These are phyloP conservation scores for Drosophila seguyi DNA, from an alignment of 1,140 invertebrate genomes.

Conservation along the genomic window DNA sequence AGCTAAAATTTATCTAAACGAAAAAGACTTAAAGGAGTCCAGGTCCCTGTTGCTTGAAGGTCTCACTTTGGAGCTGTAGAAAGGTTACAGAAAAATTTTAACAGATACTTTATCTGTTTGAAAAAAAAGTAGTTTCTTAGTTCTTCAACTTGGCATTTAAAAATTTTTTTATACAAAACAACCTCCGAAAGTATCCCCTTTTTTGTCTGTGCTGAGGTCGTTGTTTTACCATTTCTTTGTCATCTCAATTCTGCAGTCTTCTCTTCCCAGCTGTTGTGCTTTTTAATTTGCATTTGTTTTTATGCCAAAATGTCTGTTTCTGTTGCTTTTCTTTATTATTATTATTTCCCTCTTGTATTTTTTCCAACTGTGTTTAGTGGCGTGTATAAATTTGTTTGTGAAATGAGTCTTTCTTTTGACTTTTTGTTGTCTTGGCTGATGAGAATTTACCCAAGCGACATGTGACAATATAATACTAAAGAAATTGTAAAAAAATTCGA, in stretches of 20 bases:
- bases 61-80: neutral
- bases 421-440: conserved; percentile 41
- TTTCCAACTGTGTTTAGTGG: conserved; percentile 24
- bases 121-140: neutral
- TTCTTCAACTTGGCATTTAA: neutral
- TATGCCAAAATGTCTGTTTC: conserved; percentile 53
- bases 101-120: neutral
- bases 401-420: conserved; percentile 51
- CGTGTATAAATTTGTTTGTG: conserved; percentile 71
- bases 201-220: conserved; percentile 19
- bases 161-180: too few species aligned
- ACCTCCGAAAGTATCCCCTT: neutral
- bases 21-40: too few species aligned
- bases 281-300: conserved; percentile 72
- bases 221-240: conserved; percentile 29
- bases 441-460: conserved; percentile 68
- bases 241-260: conserved; percentile 9
- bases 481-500: neutral
- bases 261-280: conserved; percentile 29
- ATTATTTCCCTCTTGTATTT: conserved; percentile 33
- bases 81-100: neutral
- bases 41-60: neutral
- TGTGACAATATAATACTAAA: conserved; percentile 38
- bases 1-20: too few species aligned
- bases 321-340: conserved; percentile 43